phyloP scores from a whole-genome alignment of 1,140 invertebrate species.

The Medauroidea extradentata region DNA sequence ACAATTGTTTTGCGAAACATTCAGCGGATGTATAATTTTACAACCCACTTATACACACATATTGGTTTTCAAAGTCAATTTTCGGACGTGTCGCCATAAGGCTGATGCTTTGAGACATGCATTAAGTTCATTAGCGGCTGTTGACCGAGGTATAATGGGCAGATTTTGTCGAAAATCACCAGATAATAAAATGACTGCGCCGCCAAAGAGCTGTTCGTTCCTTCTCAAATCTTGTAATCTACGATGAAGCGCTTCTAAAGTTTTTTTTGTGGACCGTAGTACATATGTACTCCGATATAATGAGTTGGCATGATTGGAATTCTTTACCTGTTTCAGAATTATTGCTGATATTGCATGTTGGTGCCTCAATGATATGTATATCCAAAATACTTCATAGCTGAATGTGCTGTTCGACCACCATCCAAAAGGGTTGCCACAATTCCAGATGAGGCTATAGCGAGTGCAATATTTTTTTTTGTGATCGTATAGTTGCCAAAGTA shows the following conservation, averaged over 20 bases:
- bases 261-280: conserved; percentile 42
- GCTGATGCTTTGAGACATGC: conserved; percentile 32
- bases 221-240: conserved; percentile 36
- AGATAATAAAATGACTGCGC: conserved; percentile 35
- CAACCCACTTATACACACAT: conserved; percentile 25
- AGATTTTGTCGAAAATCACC: conserved; percentile 46
- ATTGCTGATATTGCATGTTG: conserved; percentile 40
- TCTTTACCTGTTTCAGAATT: conserved; percentile 28
- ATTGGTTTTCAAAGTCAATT: conserved; percentile 21
- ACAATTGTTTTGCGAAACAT: conserved; percentile 23
- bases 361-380: conserved; percentile 22
- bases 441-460: conserved; percentile 36
- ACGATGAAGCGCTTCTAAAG: conserved; percentile 40
- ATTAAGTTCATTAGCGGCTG: conserved; percentile 32
- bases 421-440: conserved; percentile 36
- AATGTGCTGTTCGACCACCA: conserved; percentile 37
- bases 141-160: conserved; percentile 40
- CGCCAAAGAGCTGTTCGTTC: conserved; percentile 27
- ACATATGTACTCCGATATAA: conserved; percentile 41
- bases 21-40: conserved; percentile 19
- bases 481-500: conserved; percentile 37
- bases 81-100: conserved; percentile 29
- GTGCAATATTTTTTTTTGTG: conserved; percentile 27
- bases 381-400: conserved; percentile 33
- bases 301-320: conserved; percentile 28